phyloP scores from a whole-genome alignment of 2,113 vertebrate genomes.

The Cheirogaleus medius region DNA sequence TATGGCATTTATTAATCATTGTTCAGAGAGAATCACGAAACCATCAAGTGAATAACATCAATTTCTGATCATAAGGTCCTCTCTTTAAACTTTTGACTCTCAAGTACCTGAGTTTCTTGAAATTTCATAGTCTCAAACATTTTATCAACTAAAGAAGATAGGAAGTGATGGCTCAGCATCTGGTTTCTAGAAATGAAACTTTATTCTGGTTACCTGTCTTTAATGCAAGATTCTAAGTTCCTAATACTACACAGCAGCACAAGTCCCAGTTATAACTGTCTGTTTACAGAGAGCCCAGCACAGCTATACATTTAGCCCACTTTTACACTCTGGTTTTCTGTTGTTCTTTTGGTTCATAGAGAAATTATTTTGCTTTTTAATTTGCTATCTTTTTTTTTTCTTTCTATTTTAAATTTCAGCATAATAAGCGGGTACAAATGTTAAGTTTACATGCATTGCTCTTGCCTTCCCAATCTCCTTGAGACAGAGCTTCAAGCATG shows the following conservation, averaged over 20 bases:
- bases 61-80: neutral
- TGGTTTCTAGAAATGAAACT: neutral
- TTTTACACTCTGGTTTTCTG: neutral
- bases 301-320: neutral
- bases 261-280: neutral
- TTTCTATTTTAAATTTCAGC: too few relatives aligned
- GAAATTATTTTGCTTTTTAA: neutral
- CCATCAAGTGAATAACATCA: neutral
- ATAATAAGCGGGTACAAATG: too few relatives aligned
- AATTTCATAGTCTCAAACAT: neutral
- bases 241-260: neutral
- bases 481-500: too few relatives aligned
- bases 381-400: neutral
- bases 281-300: neutral
- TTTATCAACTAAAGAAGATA: neutral
- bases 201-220: neutral
- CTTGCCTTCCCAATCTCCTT: too few relatives aligned
- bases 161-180: neutral
- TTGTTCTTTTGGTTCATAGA: neutral
- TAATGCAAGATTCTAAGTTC: neutral
- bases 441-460: too few relatives aligned
- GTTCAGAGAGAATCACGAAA: neutral
- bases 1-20: neutral
- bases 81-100: neutral
- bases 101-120: neutral